Percentiles rank a stretch among this genome's conserved stretches.
phyloP scores from a whole-genome alignment of 2,797 vertebrate genomes.

The Eospalax fontanierii region DNA sequence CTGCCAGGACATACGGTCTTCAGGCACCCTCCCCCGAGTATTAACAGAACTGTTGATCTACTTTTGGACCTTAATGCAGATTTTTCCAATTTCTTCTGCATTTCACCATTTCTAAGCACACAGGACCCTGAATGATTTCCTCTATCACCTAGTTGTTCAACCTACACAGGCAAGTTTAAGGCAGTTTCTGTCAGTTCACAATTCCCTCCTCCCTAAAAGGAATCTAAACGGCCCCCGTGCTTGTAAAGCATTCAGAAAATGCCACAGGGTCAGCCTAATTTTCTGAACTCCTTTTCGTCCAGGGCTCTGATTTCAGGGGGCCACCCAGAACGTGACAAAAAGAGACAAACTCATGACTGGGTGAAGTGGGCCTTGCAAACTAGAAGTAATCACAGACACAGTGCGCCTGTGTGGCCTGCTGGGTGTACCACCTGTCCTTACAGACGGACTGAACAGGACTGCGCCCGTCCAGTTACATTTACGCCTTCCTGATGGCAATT shows the following conservation, averaged over 20 bases:
- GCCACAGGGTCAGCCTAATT: not conserved
- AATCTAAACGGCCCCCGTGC: not conserved
- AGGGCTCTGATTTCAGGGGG: not conserved
- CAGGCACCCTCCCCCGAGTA: too few relatives aligned
- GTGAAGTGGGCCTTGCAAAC: fast-evolving
- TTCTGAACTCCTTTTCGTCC: not conserved
- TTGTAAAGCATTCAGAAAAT: not conserved
- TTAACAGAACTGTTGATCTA: not conserved
- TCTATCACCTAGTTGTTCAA: not conserved
- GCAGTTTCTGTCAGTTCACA: not conserved
- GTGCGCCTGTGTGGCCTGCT: slow-evolving; percentile 43
- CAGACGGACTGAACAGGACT: slow-evolving; percentile 73
- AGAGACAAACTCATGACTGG: not conserved
- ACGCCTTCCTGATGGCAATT: slow-evolving; percentile 66
- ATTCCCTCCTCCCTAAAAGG: not conserved
- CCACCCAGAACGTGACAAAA: not conserved
- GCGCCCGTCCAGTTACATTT: slow-evolving; percentile 65
- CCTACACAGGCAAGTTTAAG: not conserved
- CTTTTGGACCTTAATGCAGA: not conserved
- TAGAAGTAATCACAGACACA: fast-evolving
- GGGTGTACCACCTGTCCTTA: slow-evolving; percentile 14
- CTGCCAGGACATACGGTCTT: not conserved
- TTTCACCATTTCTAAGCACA: not conserved
- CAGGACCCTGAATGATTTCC: not conserved
- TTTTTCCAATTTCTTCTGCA: not conserved